These are phyloP conservation scores for Temnothorax longispinosus DNA, from an alignment of 1,140 invertebrate genomes.

Conservation along the genomic window DNA sequence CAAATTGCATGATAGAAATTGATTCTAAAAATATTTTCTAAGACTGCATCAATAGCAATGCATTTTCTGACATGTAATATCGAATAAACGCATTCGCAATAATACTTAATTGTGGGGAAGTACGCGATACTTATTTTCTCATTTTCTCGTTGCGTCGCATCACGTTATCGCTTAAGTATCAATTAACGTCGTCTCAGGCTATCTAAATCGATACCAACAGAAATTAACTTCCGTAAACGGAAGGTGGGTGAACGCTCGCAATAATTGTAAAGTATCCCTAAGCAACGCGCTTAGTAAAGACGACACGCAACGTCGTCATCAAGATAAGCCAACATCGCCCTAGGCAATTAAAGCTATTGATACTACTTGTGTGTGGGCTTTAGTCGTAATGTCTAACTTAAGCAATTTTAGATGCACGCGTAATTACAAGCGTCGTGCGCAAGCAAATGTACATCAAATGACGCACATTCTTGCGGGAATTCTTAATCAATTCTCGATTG, in stretches of 20 bases:
- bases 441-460: neutral
- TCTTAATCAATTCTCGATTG: neutral
- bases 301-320: conserved; percentile 48
- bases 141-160: neutral
- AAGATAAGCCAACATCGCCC: conserved; percentile 16
- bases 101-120: neutral
- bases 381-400: conserved; percentile 21
- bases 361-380: conserved; percentile 10
- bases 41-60: neutral
- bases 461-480: neutral
- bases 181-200: conserved; percentile 23
- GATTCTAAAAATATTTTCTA: neutral
- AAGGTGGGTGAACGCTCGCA: neutral
- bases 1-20: neutral
- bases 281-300: conserved; percentile 30
- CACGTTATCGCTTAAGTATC: neutral
- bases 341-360: conserved; percentile 12
- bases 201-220: neutral
- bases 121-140: conserved; percentile 1
- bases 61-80: neutral
- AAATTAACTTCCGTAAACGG: conserved; percentile 1
- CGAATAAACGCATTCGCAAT: neutral
- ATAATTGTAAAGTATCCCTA: conserved; percentile 36
- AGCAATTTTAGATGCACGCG: neutral
- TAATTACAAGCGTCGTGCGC: neutral